Percentiles rank a stretch among this genome's conserved stretches.
These are phyloP conservation scores for Anguilla pacifica DNA, from an alignment of 2,797 vertebrate genomes.

Conservation along the genomic window DNA sequence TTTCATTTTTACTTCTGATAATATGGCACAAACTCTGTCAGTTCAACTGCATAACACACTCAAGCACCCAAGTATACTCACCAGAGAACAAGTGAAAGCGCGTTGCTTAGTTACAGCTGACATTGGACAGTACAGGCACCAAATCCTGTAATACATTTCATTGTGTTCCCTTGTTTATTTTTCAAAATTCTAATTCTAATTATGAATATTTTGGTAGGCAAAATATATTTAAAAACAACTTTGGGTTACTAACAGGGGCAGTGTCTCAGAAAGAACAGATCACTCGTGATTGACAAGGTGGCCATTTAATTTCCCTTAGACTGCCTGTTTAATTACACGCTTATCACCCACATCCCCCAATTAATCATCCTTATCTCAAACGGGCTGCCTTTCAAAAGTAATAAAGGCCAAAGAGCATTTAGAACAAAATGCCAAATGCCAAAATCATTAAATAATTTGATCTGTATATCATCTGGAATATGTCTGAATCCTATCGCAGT, in stretches of 20 bases:
- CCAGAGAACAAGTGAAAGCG: neutral
- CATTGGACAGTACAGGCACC: conserved; percentile 10
- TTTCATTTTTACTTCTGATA: neutral
- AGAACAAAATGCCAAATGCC: neutral
- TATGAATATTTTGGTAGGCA: neutral
- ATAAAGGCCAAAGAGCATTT: neutral
- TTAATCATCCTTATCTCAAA: conserved; percentile 9
- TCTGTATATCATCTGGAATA: neutral
- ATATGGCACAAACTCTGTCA: neutral
- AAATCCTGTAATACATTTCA: neutral
- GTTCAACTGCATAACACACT: neutral
- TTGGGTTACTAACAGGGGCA: neutral
- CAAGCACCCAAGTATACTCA: neutral
- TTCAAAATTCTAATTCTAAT: neutral
- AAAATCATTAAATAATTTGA: conserved; percentile 1
- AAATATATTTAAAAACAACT: neutral
- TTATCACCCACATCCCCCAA: conserved; percentile 1
- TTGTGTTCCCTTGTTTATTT: neutral
- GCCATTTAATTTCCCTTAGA: conserved; percentile 4
- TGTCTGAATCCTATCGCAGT: neutral
- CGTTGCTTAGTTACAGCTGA: neutral
- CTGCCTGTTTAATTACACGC: conserved; percentile 1
- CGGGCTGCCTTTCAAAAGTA: conserved; percentile 1
- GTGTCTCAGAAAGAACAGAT: neutral
- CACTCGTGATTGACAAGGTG: neutral